Percentiles rank a stretch among this genome's conserved stretches.
These are phyloP conservation scores for Sphaeridia pumilis DNA, from an alignment of 2,888 invertebrate species.

Conservation along the genomic window DNA sequence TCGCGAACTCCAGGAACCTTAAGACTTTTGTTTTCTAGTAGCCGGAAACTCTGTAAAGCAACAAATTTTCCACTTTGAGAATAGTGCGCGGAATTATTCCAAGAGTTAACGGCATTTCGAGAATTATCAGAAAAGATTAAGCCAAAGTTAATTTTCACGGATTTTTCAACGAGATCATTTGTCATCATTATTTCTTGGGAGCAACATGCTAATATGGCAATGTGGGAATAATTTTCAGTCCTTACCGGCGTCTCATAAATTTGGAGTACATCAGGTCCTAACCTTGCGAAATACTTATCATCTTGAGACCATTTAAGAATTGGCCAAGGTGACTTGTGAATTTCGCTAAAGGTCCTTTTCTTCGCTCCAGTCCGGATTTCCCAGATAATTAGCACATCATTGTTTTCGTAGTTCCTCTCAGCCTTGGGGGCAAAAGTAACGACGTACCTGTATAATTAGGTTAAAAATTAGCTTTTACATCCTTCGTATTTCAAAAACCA, in stretches of 20 bases:
- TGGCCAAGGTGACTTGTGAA: slow-evolving; percentile 66
- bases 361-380: slow-evolving; percentile 89
- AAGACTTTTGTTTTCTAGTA: slow-evolving; percentile 87
- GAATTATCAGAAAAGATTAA: slow-evolving; percentile 30
- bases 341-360: slow-evolving; percentile 78
- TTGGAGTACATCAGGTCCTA: slow-evolving; percentile 70
- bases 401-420: slow-evolving; percentile 49
- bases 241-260: slow-evolving; percentile 85
- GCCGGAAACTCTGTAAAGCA: slow-evolving; percentile 63
- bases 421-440: slow-evolving; percentile 84
- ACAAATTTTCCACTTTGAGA: too few relatives aligned
- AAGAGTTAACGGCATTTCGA: too few relatives aligned
- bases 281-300: slow-evolving; percentile 84
- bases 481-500: too few relatives aligned
- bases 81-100: too few relatives aligned
- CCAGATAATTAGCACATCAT: slow-evolving; percentile 80
- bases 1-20: slow-evolving; percentile 81
- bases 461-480: not conserved
- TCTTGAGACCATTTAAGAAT: slow-evolving; percentile 96
- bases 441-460: slow-evolving; percentile 51
- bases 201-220: too few relatives aligned
- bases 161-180: slow-evolving; percentile 9
- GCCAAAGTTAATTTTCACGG: too few relatives aligned
- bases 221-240: too few relatives aligned
- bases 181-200: slow-evolving; percentile 11